phyloP scores from a whole-genome alignment of 2,797 vertebrate genomes.

The Enoplosus armatus region DNA sequence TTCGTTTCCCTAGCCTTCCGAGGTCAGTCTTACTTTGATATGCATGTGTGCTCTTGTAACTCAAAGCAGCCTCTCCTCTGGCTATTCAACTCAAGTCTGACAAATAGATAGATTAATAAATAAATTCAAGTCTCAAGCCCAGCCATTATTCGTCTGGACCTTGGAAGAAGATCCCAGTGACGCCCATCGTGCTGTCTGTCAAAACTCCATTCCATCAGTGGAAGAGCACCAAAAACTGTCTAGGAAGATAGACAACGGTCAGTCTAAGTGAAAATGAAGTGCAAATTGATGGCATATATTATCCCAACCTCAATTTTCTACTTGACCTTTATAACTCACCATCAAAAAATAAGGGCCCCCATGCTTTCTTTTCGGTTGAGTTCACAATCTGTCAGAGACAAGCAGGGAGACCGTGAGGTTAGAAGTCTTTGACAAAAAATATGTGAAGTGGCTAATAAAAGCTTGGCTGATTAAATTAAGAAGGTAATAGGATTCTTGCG shows the following conservation, averaged over 20 bases:
- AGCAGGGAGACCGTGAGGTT: constrained; percentile 25
- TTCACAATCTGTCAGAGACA: constrained; percentile 34
- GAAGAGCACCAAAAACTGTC: constrained; percentile 44
- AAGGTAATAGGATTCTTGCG: constrained; percentile 68
- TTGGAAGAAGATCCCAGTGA: constrained; percentile 8
- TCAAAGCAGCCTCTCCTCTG: constrained; percentile 16
- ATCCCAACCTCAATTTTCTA: constrained; percentile 61
- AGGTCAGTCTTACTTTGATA: constrained; percentile 28
- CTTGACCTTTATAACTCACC: constrained; percentile 60
- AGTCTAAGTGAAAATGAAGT: constrained; percentile 54
- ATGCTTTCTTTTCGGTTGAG: constrained; percentile 28
- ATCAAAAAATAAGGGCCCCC: constrained; percentile 35
- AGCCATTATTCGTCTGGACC: constrained; percentile 3
- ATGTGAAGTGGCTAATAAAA: constrained; percentile 73
- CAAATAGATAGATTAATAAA: constrained; percentile 20
- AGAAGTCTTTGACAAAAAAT: constrained; percentile 44
- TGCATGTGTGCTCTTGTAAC: constrained; percentile 18
- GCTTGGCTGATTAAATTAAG: constrained; percentile 70
- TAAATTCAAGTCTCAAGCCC: constrained; percentile 23
- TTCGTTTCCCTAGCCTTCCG: constrained; percentile 1
- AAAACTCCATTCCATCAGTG: constrained; percentile 55
- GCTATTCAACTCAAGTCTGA: neutral
- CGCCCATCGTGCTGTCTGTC: constrained; percentile 34
- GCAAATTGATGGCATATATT: constrained; percentile 66
- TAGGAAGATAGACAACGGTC: constrained; percentile 44